Evolutionary conservation across 2,888 invertebrate species (phyloP).

Genomic region (Apotomis betuletana): DNA sequence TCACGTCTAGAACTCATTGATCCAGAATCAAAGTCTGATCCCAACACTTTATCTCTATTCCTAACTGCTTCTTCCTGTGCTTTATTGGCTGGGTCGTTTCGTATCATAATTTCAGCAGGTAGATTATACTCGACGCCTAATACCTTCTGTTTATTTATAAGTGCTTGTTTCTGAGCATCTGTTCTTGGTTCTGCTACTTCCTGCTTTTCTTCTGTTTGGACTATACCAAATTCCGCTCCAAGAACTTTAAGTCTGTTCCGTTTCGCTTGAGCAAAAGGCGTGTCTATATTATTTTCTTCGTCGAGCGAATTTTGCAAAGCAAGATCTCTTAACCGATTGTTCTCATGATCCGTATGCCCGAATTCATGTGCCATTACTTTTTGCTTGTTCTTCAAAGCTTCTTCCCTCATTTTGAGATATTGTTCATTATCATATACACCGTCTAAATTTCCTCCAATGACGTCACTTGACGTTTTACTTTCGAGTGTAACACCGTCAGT

Average conservation of each 20-base stretch:
- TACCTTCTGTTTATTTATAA: slow-evolving; percentile 84
- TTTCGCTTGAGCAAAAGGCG: slow-evolving; percentile 65
- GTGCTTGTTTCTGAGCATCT: slow-evolving; percentile 83
- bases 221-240: slow-evolving; percentile 59
- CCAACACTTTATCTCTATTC: slow-evolving; percentile 62
- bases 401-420: slow-evolving; percentile 69
- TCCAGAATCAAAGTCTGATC: slow-evolving; percentile 58
- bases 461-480: slow-evolving; percentile 63
- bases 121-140: slow-evolving; percentile 85
- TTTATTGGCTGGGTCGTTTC: slow-evolving; percentile 63
- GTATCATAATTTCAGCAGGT: slow-evolving; percentile 53
- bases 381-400: slow-evolving; percentile 75
- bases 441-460: slow-evolving; percentile 66
- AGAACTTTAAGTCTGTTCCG: slow-evolving; percentile 70
- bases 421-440: slow-evolving; percentile 60
- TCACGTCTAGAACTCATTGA: slow-evolving; percentile 51
- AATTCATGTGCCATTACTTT: slow-evolving; percentile 81
- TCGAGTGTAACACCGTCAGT: slow-evolving; percentile 47
- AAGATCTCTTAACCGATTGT: slow-evolving; percentile 56
- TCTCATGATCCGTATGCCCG: slow-evolving; percentile 66
- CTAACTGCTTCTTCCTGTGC: slow-evolving; percentile 72
- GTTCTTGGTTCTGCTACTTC: slow-evolving; percentile 57
- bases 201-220: slow-evolving; percentile 46
- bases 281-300: slow-evolving; percentile 64
- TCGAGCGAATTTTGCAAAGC: slow-evolving; percentile 54